A percentile compares a stretch with the other conserved stretches of the same genome.
phyloP scores from a whole-genome alignment of 2,113 vertebrate genomes.

The Aviceda subcristata region DNA sequence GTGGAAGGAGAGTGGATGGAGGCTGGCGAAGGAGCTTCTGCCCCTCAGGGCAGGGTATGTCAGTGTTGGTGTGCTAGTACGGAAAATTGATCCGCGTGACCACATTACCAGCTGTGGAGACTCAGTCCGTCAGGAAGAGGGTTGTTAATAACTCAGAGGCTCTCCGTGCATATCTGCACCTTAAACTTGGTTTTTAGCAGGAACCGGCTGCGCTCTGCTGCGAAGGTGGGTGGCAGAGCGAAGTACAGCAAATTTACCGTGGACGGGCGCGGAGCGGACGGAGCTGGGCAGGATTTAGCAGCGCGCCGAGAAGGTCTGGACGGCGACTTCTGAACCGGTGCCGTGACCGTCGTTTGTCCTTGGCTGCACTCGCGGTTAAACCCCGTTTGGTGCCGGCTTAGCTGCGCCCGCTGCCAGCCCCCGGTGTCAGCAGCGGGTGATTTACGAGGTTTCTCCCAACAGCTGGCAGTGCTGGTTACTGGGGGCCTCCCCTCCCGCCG shows the following conservation, averaged over 20 bases:
- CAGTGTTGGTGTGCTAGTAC: neutral
- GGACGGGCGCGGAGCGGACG: fast-evolving
- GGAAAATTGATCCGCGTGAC: neutral
- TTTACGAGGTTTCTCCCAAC: neutral
- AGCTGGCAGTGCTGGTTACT: constrained; percentile 1
- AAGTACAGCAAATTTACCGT: neutral
- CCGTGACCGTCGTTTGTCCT: neutral
- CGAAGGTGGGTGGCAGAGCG: neutral
- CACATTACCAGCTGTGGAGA: neutral
- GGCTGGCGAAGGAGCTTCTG: neutral
- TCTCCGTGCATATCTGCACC: neutral
- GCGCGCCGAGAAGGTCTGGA: neutral
- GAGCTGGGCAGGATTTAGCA: neutral
- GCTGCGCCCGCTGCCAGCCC: neutral
- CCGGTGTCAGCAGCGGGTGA: neutral
- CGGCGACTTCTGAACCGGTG: fast-evolving
- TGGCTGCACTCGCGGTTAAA: neutral
- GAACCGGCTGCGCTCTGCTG: neutral
- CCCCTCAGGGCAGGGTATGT: neutral
- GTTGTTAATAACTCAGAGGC: neutral
- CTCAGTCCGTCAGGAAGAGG: neutral
- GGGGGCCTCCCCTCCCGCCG: neutral
- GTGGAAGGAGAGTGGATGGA: neutral
- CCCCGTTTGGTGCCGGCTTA: neutral
- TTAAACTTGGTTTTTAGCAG: neutral